These are phyloP conservation scores for Osedax frankpressi DNA, from an alignment of 2,888 invertebrate genomes.

Conservation along the genomic window DNA sequence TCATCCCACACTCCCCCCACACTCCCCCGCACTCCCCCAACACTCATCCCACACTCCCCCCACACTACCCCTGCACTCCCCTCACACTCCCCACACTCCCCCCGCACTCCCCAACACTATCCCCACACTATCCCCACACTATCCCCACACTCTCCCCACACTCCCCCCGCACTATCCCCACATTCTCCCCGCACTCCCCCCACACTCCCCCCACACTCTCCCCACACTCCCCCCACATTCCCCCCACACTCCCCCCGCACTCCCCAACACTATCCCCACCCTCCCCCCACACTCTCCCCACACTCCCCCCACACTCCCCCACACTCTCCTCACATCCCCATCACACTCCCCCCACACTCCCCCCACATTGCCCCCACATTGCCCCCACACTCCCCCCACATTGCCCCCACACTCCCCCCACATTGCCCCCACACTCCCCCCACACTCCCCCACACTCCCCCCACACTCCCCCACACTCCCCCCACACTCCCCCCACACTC, in stretches of 20 bases:
- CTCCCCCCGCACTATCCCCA: too few species aligned
- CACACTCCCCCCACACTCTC: too few species aligned
- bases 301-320: neutral
- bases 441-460: neutral
- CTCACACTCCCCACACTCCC: too few species aligned
- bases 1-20: neutral
- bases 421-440: too few species aligned
- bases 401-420: neutral
- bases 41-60: neutral
- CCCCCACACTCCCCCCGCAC: neutral
- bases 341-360: neutral
- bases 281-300: neutral
- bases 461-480: neutral
- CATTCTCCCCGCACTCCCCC: too few species aligned
- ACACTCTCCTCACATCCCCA: neutral
- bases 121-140: too few species aligned
- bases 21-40: neutral
- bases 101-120: too few species aligned
- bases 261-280: neutral
- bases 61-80: too few species aligned
- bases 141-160: too few species aligned
- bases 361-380: neutral
- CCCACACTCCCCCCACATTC: neutral
- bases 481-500: neutral
- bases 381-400: neutral